Evolutionary conservation across 2,888 invertebrate species (phyloP).

Genomic region (Tigriopus californicus): DNA sequence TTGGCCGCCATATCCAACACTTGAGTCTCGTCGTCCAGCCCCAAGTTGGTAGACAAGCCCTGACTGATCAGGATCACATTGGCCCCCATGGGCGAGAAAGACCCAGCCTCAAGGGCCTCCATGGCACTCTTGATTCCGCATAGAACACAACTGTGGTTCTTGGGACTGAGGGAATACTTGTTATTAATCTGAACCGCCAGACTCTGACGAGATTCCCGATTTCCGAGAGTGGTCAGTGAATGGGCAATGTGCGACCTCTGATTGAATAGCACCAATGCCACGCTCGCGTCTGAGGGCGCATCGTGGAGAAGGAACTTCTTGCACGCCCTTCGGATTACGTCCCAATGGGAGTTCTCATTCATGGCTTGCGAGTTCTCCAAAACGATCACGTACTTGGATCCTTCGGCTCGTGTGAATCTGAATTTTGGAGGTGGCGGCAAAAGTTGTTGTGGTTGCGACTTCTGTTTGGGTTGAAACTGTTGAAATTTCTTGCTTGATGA

Average conservation of each 20-base stretch:
- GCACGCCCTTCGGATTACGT: slow-evolving; percentile 4
- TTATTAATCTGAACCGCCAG: neutral
- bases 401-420: neutral
- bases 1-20: neutral
- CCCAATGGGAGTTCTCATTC: slow-evolving; percentile 4
- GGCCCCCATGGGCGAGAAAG: neutral
- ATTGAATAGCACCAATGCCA: slow-evolving; percentile 13
- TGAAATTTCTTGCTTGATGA: too few species aligned
- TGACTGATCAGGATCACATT: slow-evolving; percentile 7
- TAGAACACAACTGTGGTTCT: neutral
- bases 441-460: too few species aligned
- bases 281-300: neutral
- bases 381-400: neutral
- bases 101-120: neutral
- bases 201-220: neutral
- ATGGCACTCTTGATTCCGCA: slow-evolving; percentile 3
- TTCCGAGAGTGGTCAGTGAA: neutral
- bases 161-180: neutral
- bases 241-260: slow-evolving; percentile 3
- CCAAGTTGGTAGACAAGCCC: neutral
- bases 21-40: neutral
- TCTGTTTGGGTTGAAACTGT: too few species aligned
- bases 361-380: slow-evolving; percentile 11
- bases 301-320: slow-evolving; percentile 5
- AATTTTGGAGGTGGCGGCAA: neutral